These are phyloP conservation scores for Notolepis coatsorum DNA, from an alignment of 2,797 vertebrate species.

Conservation along the genomic window DNA sequence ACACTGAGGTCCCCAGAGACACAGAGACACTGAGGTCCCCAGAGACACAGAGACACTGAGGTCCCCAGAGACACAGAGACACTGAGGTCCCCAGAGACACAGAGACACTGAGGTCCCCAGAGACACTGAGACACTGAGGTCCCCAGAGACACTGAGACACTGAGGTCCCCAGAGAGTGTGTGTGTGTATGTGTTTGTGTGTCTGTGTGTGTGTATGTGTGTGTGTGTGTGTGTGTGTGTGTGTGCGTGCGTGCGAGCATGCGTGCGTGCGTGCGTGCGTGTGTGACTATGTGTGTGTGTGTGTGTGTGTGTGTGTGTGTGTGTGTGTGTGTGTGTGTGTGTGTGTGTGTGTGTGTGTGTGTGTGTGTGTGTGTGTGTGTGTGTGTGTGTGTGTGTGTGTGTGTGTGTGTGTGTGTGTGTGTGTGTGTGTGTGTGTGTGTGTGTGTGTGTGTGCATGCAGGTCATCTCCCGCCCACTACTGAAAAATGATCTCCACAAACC, in stretches of 20 bases:
- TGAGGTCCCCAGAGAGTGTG: constrained; percentile 45
- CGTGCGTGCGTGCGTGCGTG: too few species aligned
- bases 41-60: constrained; percentile 24
- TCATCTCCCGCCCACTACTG: constrained; percentile 13
- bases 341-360: constrained; percentile 1
- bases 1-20: too few species aligned
- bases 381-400: neutral
- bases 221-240: neutral
- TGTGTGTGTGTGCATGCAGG: constrained; percentile 21
- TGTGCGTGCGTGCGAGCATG: neutral
- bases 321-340: constrained; percentile 6
- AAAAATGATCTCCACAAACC: constrained; percentile 61
- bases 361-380: neutral
- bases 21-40: constrained; percentile 55
- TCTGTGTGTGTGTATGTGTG: neutral
- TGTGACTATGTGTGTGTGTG: neutral
- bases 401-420: constrained; percentile 20
- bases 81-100: too few species aligned
- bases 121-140: constrained; percentile 24
- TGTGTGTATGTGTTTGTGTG: too few species aligned
- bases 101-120: constrained; percentile 55
- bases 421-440: constrained; percentile 10
- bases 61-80: constrained; percentile 45
- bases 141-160: constrained; percentile 50
- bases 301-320: neutral